Base-by-base conservation (phyloP, 2,888 invertebrate genomes). In the Adelognathus sp. region DNA sequence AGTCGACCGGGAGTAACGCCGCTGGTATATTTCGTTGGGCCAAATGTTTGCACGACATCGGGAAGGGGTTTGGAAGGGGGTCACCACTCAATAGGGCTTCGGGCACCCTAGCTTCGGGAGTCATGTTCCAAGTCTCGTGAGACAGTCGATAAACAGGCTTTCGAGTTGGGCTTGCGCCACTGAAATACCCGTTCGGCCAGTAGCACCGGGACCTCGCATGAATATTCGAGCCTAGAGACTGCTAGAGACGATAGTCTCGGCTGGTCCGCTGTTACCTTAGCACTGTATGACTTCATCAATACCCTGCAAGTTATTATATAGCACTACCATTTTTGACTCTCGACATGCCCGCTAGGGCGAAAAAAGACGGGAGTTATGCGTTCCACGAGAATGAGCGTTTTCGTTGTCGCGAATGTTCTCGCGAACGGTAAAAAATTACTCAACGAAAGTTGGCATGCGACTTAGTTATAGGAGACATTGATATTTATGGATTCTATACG, bases 11-110 rank as follows among this genome's bases (percentile, higher is more conserved):
- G 54, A 75, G 75, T 63, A 75, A 46, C 56, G 33, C 63, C 46
- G 27, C 63, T 69, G 64, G 70, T 70, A 70, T 64, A 76, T 70
- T 70, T 56, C 41, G 52, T 46, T 41, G 24, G 39, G 67, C 52
- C 63, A 76, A 76, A 76, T 76, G 76, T 76, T 76, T 76, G 70
- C 70, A 63, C 58, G 69, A 63, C 50, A 50, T 76, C 58, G 39
- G 63, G 46, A 29, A 6, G 63, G 16, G 46, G 31, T 14, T 16
- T 14, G n/a, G 69, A 54, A n/a, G 63, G 16, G 60, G 70, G 54
- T 36, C 36, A 64, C 36, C 58, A 50, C 56, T 70, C 70, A 56
- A 76, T 76, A 67, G 63, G 56, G 36, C 52, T 31, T 18, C 36
- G 5, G 60, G 58, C 67, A 31, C 41, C 60, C 44, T 16, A 44